These are phyloP conservation scores for Athene cunicularia DNA, from an alignment of 2,113 vertebrate genomes.

Conservation along the genomic window DNA sequence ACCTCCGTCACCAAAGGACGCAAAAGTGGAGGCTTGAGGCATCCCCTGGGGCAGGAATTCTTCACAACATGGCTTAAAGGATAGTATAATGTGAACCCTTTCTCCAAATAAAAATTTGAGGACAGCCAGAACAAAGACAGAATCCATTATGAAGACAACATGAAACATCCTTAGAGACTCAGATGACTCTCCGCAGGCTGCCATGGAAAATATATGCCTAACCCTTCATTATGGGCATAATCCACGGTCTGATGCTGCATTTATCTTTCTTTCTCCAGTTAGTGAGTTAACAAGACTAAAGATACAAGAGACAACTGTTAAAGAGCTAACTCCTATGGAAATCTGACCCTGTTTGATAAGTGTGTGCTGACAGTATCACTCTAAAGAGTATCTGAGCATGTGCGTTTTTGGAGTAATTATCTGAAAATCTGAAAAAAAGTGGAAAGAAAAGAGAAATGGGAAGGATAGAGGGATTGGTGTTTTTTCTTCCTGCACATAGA, in stretches of 20 bases:
- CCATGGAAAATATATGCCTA: conserved; percentile 2
- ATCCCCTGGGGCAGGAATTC: conserved; percentile 32
- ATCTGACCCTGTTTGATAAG: neutral
- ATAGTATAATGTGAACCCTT: neutral
- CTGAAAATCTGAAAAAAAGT: neutral
- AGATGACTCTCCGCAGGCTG: neutral
- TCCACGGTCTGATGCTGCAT: neutral
- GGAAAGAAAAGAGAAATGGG: neutral
- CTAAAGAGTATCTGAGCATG: neutral
- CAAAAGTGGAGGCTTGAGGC: conserved; percentile 3
- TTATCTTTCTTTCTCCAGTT: neutral
- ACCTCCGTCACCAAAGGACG: conserved; percentile 20
- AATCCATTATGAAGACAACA: neutral
- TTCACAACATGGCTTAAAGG: neutral
- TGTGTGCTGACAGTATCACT: neutral
- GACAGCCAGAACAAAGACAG: conserved; percentile 7
- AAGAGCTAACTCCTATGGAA: neutral
- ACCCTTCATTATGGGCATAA: neutral
- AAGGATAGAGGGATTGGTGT: neutral
- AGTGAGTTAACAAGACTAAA: neutral
- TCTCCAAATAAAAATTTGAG: conserved; percentile 14
- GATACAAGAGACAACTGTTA: neutral
- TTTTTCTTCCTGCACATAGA: neutral
- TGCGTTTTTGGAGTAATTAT: neutral
- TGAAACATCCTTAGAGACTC: conserved; percentile 12